Evolutionary conservation across 2,113 vertebrate species (phyloP).

Genomic region (Coturnix japonica): DNA sequence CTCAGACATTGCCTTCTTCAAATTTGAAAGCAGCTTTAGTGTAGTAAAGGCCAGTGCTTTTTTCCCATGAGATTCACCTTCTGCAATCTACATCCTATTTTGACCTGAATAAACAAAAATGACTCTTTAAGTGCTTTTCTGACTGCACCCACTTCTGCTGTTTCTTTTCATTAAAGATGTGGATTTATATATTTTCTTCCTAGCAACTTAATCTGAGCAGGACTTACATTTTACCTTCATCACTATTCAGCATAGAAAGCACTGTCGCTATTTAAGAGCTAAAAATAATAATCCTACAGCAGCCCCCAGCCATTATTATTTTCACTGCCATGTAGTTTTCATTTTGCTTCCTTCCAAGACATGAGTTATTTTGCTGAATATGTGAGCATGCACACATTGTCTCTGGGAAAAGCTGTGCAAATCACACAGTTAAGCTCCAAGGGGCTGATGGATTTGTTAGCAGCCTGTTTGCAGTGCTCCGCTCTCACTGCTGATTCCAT

Average conservation of each 20-base stretch:
- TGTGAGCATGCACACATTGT: background rate
- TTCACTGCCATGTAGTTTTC: background rate
- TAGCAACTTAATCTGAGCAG: background rate
- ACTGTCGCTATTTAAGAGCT: background rate
- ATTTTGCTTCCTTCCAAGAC: background rate
- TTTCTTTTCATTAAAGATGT: background rate
- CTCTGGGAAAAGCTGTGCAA: background rate
- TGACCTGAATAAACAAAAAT: background rate
- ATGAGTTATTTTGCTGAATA: background rate
- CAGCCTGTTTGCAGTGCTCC: rapidly evolving
- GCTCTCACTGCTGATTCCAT: rapidly evolving
- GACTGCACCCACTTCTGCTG: background rate
- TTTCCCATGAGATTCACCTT: background rate
- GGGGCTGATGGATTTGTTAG: background rate
- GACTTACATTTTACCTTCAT: background rate
- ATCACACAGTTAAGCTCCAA: background rate
- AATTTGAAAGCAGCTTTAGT: background rate
- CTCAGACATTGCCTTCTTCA: background rate
- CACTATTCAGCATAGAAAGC: background rate
- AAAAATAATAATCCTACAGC: background rate
- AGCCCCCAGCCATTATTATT: constrained; percentile 5
- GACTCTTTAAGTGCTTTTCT: background rate
- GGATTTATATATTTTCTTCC: constrained; percentile 30
- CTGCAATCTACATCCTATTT: background rate
- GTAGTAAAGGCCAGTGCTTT: background rate